Percentiles rank a stretch among this genome's conserved stretches.
Evolutionary conservation across 37 sponge, comb jelly and placozoan species (phyloP).

Genomic region (Lycopodina hypogea): DNA sequence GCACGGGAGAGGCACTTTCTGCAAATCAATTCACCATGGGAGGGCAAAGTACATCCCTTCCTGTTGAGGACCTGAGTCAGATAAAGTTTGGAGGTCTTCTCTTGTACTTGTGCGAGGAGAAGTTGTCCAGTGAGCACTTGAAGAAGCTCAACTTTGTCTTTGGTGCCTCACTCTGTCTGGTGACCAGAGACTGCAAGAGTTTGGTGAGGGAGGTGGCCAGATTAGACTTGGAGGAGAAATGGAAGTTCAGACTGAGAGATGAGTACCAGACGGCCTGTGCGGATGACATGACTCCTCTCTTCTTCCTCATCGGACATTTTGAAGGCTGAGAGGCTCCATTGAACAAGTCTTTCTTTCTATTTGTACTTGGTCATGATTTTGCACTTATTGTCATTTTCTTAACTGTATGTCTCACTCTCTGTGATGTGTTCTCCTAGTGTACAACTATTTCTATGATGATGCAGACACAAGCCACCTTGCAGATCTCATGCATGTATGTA

Average conservation of each 20-base stretch:
- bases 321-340: constrained; percentile 4
- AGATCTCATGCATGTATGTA: too few relatives aligned
- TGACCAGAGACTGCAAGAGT: constrained; percentile 76
- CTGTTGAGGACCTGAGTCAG: constrained; percentile 6
- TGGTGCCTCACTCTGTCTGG: constrained; percentile 82
- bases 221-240: constrained; percentile 87
- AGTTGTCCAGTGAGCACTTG: constrained; percentile 49
- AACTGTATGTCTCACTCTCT: neutral
- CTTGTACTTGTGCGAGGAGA: constrained; percentile 79
- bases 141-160: constrained; percentile 64
- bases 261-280: constrained; percentile 87
- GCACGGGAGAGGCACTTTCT: neutral
- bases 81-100: constrained; percentile 78
- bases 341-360: neutral
- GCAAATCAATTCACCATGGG: neutral
- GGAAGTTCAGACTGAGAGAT: constrained; percentile 85
- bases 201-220: constrained; percentile 86
- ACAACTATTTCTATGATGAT: neutral
- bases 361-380: neutral
- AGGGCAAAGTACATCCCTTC: neutral
- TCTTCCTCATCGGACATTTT: constrained; percentile 78
- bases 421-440: too few relatives aligned
- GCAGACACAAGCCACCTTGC: too few relatives aligned
- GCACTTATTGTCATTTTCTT: neutral
- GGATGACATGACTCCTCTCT: constrained; percentile 72